These are phyloP conservation scores for Helicolenus hilgendorfi DNA, from an alignment of 2,797 vertebrate species.

Conservation along the genomic window DNA sequence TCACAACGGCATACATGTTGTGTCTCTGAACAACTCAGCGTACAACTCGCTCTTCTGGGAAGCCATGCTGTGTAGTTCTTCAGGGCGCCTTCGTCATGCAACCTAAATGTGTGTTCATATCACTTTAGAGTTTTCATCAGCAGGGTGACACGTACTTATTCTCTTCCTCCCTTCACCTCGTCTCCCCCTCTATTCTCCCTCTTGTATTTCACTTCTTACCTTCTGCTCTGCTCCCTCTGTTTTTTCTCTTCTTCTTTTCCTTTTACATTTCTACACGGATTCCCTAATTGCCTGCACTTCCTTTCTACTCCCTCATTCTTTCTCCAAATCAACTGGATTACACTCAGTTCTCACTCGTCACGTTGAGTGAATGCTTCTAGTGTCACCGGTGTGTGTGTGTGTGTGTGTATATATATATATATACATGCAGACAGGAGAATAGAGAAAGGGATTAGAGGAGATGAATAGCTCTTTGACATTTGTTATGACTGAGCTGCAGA, in stretches of 20 bases:
- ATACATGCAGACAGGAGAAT: constrained; percentile 26
- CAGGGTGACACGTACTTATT: not conserved
- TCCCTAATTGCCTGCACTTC: constrained; percentile 28
- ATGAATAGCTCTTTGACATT: constrained; percentile 80
- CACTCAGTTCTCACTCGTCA: constrained; percentile 24
- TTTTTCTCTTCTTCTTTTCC: not conserved
- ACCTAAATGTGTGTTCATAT: constrained; percentile 4
- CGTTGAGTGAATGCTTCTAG: constrained; percentile 36
- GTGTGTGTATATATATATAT: not conserved
- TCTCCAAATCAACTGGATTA: constrained; percentile 26
- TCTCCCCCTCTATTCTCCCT: not conserved
- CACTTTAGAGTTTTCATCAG: constrained; percentile 28
- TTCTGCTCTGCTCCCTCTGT: not conserved
- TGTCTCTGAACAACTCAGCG: not conserved
- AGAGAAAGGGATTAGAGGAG: constrained; percentile 64
- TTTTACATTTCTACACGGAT: constrained; percentile 3
- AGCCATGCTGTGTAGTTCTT: not conserved
- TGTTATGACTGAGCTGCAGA: constrained; percentile 75
- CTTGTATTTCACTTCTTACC: not conserved
- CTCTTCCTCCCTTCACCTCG: not conserved
- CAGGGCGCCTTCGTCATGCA: not conserved
- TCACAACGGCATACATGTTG: not conserved
- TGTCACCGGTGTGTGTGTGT: not conserved
- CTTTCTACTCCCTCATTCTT: not conserved
- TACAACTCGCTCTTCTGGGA: constrained; percentile 12